These are phyloP conservation scores for Cantharis rufa DNA, from an alignment of 2,888 invertebrate genomes.

Conservation along the genomic window DNA sequence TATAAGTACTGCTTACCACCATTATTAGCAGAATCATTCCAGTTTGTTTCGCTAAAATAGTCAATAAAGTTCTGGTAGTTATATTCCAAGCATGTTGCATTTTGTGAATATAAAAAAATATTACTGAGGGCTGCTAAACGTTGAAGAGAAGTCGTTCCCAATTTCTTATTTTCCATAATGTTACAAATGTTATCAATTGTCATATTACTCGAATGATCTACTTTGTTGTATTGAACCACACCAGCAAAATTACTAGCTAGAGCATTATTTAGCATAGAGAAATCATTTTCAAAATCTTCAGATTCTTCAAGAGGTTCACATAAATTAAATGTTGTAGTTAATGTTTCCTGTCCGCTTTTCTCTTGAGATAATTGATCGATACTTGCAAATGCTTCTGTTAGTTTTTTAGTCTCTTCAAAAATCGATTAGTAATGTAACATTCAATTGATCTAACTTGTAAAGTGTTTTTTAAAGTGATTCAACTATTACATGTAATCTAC, in stretches of 20 bases:
- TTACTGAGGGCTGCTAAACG: neutral
- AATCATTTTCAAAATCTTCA: constrained; percentile 63
- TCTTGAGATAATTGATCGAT: constrained; percentile 67
- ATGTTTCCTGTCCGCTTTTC: constrained; percentile 62
- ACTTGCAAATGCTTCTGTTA: constrained; percentile 68
- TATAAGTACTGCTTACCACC: too few species aligned
- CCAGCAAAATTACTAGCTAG: constrained; percentile 86
- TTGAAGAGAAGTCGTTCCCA: too few species aligned
- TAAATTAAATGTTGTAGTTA: constrained; percentile 76
- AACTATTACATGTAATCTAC: too few species aligned
- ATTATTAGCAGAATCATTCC: neutral
- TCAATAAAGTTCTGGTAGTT: neutral
- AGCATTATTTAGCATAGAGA: constrained; percentile 78
- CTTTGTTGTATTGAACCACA: constrained; percentile 93
- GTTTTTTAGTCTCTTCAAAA: too few species aligned
- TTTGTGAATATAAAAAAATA: neutral
- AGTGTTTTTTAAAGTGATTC: too few species aligned
- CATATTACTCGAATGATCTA: constrained; percentile 72
- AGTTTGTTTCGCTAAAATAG: neutral
- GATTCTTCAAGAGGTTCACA: constrained; percentile 74
- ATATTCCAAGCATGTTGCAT: neutral
- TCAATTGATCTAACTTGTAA: too few species aligned
- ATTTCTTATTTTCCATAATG: neutral
- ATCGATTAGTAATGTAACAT: too few species aligned
- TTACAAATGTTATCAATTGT: neutral